Base-by-base conservation (phyloP, 2,797 vertebrate genomes). In the Xiphophorus birchmanni region DNA sequence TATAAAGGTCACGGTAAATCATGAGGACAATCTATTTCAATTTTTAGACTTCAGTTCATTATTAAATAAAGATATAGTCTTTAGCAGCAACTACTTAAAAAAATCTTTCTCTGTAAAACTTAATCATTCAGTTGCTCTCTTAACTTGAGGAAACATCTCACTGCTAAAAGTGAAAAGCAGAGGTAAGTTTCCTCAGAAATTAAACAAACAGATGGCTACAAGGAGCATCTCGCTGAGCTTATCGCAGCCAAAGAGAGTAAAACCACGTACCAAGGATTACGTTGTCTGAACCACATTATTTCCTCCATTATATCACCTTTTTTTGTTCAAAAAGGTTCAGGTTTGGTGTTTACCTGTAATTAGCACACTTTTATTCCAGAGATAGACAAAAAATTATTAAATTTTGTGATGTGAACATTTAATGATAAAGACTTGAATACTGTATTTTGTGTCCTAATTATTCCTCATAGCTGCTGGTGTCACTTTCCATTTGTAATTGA, bases 1-100 rank as follows among this genome's bases (percentile, higher is more conserved):
- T 74, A 5, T 50, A 0, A 6, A 2, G 56, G 18, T 74, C 21
- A 54, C 2, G 32, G 11, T 42, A 56, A 75, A 18, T 32, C 10
- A 21, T 42, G 35, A 74, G 35, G 37, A 54, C 52, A n/a, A 52
- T 6, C 23, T 26, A 52, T 54, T 74, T 40, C 9, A 47, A 23
- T 40, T 17, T 23, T 37, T 17, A 6, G 29, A 50, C 21, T 37
- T 52, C 35, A 35, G 2, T 52, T 52, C 45, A 47, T 58, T 58
- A n/a, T 58, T n/a, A 58, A 58, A n/a, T 11, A 50, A 52, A 10
- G 47, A 37, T 12, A 8, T 48, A 48, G 26, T 48, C 47, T 74
- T 52, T 35, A 52, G 47, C 73, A 74, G 73, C 48, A 52, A 74
- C 52, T 52, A 37, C 48, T 47, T 72, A 21, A 50, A 50, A 32